Evolutionary conservation across 2,113 vertebrate species (phyloP).

Genomic region (Cheilinus undulatus): DNA sequence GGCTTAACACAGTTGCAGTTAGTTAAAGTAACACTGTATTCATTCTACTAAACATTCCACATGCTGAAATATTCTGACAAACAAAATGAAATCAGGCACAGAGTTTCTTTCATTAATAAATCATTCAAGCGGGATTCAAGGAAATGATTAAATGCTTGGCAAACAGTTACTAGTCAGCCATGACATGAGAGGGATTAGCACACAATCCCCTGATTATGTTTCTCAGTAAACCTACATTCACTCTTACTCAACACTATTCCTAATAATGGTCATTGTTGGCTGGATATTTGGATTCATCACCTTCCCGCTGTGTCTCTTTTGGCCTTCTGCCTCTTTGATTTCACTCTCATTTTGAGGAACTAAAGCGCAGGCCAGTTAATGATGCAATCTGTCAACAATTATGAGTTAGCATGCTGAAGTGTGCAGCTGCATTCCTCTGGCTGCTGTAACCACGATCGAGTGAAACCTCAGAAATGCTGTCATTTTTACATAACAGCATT

Average conservation of each 20-base stretch:
- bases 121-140: background rate
- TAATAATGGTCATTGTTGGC: conserved; percentile 19
- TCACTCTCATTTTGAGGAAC: background rate
- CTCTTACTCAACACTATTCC: conserved; percentile 18
- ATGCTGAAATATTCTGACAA: background rate
- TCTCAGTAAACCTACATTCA: conserved; percentile 24
- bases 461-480: conserved; percentile 12
- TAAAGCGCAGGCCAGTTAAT: background rate
- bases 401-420: background rate
- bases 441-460: conserved; percentile 20
- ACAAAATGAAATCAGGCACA: background rate
- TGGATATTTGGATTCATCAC: conserved; percentile 3
- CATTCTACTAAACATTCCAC: background rate
- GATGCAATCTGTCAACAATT: conserved; percentile 28
- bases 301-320: background rate
- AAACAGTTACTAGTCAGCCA: conserved; percentile 21
- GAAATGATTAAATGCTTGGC: conserved; percentile 4
- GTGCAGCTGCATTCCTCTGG: conserved; percentile 4
- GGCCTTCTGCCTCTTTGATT: background rate
- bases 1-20: background rate
- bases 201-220: conserved; percentile 5
- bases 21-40: background rate
- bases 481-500: conserved; percentile 3
- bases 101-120: background rate
- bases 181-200: conserved; percentile 38